Base-by-base conservation (phyloP, 2,888 invertebrate genomes). In the Brenthis hecate region DNA sequence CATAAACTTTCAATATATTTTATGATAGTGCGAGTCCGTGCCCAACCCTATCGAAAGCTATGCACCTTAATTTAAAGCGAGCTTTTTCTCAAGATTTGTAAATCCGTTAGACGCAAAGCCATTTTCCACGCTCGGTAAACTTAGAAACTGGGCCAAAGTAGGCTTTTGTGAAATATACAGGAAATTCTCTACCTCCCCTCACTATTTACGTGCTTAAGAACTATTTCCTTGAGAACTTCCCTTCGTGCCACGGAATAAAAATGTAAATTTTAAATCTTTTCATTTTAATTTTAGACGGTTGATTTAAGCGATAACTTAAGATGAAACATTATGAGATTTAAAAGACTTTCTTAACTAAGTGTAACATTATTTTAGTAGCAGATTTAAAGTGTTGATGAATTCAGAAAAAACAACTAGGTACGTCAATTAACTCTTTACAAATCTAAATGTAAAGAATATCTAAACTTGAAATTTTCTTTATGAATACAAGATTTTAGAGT, bases 101-200 rank as follows among this genome's bases (percentile, higher is more conserved):
- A 89, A 88, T 88, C 88, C 87, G 81, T 80, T 81, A 82, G 83
- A 81, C 85, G 84, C 83, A 82, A 84, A 86, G 83, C 85, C 85
- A 91, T 91, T 89, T 85, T 86, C 86, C 85, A 85, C 87, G 89
- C 84, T 88, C 87, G 81, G 87, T 86, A 88, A 90, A 90, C 87
- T 89, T 84, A 84, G 85, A 84, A 92, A 90, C 86, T 91, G 83
- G 91, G 92, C 84, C 89, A 88, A 88, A 88, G 89, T 88, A 87
- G 90, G 90, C 89, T 90, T 89, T 85, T 81, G 85, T 82, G 79
- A 86, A 86, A 89, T 88, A 85, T 85, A 86, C 83, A 85, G 82
- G 80, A 84, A 85, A 84, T 84, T 83, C 78, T 81, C 80, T 78
- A 77, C 82, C 79, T 80, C 80, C 71, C 81, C 80, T 81, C 79